Evolutionary conservation across 2,113 vertebrate genomes (phyloP).

Genomic region (Leuciscus idus): DNA sequence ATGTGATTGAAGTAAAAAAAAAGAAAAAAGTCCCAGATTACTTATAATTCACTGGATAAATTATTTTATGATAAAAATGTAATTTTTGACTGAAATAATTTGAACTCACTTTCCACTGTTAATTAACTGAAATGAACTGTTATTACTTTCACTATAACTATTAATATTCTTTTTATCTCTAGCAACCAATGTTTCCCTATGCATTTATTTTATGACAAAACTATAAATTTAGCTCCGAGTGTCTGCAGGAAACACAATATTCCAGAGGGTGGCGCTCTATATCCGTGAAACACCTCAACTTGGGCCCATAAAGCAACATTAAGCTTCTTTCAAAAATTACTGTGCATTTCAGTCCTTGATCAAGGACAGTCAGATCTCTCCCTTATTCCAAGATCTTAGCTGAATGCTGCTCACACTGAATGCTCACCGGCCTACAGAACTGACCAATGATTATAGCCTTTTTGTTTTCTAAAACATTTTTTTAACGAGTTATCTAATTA

Average conservation of each 20-base stretch:
- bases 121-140: neutral
- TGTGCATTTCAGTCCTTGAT: conserved; percentile 67
- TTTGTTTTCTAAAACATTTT: conserved; percentile 4
- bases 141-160: neutral
- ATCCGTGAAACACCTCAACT: conserved; percentile 63
- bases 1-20: neutral
- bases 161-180: neutral
- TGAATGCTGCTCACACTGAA: conserved; percentile 66
- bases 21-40: no score
- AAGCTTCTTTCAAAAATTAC: conserved; percentile 52
- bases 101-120: neutral
- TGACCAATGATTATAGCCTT: conserved; percentile 50
- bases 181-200: neutral
- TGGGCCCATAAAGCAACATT: conserved; percentile 42
- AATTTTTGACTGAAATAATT: neutral
- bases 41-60: no score
- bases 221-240: neutral
- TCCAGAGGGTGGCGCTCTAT: conserved; percentile 74
- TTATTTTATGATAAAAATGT: neutral
- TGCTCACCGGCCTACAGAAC: conserved; percentile 66
- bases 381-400: conserved; percentile 56
- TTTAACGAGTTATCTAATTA: conserved; percentile 6
- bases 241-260: neutral
- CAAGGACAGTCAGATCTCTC: conserved; percentile 65
- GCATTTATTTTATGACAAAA: neutral